Evolutionary conservation across 2,113 vertebrate genomes (phyloP).

Genomic region (Vidua macroura): DNA sequence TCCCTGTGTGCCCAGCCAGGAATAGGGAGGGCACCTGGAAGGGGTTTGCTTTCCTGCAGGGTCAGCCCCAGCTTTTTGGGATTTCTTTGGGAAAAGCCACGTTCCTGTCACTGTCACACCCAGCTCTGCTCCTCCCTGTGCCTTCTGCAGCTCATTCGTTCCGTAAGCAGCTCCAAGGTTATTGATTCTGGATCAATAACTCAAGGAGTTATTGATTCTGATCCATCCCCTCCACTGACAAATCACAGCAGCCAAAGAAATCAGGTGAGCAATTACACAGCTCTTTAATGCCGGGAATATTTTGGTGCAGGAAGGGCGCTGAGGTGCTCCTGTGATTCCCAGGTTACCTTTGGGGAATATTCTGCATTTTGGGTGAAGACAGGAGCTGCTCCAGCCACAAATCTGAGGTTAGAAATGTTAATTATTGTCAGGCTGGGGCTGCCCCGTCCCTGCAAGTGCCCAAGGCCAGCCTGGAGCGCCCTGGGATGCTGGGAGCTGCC

Average conservation of each 20-base stretch:
- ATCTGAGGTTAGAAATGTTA: background rate
- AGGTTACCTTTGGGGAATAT: fast-evolving
- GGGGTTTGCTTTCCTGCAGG: background rate
- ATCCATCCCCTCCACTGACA: background rate
- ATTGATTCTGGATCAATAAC: background rate
- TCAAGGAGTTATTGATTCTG: background rate
- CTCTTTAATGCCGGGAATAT: background rate
- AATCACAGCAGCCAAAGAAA: background rate
- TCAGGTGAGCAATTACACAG: fast-evolving
- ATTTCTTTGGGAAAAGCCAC: background rate
- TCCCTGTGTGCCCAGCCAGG: background rate
- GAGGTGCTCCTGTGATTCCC: background rate
- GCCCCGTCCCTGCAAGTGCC: no score
- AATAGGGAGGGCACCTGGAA: background rate
- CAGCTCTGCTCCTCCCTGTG: background rate
- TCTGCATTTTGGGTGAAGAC: background rate
- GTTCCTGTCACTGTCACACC: background rate
- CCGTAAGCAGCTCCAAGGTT: background rate
- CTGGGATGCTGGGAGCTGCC: background rate
- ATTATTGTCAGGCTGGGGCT: background rate
- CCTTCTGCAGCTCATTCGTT: background rate
- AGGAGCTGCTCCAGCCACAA: background rate
- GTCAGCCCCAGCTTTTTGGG: background rate
- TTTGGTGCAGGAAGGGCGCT: background rate
- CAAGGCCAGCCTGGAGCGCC: background rate